Evolutionary conservation across 2,113 vertebrate species (phyloP), one percentile per base, ranked within the genome.

Genomic region (Cebidichthys violaceus): DNA sequence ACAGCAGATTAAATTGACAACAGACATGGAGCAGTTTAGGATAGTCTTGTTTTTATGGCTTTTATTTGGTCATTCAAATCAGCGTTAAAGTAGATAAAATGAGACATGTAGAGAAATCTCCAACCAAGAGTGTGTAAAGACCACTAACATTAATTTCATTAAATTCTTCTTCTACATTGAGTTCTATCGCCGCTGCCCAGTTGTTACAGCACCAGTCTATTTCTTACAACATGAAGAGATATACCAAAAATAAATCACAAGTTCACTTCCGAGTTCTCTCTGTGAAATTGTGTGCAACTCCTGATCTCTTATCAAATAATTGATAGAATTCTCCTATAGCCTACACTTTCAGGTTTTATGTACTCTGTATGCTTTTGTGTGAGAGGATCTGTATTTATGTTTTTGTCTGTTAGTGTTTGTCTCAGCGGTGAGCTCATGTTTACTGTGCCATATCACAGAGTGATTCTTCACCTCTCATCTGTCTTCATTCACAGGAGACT

Each of bases 251-350:
- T 85, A 90, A 84, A 88, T 90, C 79, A 81, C n/a, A 87, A 87
- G 80, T 85, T 89, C 77, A 70, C 70, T 78, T 77, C 74, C 55
- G 66, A 37, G 74, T 70, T 82, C 64, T 31, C 54, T 77, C 78
- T 69, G 79, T 82, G 82, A 90, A 92, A 88, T 82, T 76, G 84
- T 71, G 52, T 61, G 66, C 31, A 6, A 81, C 69, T 83, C 69
- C 50, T 79, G 85, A 84, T 86, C 75, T 20, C 78, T 93, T 89
- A 90, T 90, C 86, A 90, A 91, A 92, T 92, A 90, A 91, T 86
- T 81, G 85, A 91, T 87, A 73, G 70, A 84, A 81, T 87, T 73
- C 75, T 74, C 31, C 41, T 65, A 59, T 74, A 75, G 33, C 22
- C 33, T 60, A 0, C 3, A 11, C 54, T 74, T 69, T 83, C 70